phyloP scores from a whole-genome alignment of 2,797 vertebrate genomes.

The Manis pentadactyla region DNA sequence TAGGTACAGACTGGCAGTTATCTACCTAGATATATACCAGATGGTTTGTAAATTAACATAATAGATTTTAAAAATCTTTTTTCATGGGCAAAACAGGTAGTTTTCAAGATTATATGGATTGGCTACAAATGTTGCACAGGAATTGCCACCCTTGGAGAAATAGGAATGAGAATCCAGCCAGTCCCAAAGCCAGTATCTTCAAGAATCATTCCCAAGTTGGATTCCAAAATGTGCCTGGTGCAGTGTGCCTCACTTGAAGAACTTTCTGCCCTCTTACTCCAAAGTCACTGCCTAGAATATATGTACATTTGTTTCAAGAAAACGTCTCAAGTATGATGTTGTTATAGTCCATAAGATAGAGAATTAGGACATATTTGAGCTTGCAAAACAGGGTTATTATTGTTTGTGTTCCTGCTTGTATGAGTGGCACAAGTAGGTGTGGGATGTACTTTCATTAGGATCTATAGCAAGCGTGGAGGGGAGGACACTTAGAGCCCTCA shows the following conservation, averaged over 20 bases:
- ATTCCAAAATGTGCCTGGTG: background rate
- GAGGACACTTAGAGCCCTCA: background rate
- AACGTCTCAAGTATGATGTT: background rate
- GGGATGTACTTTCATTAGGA: background rate
- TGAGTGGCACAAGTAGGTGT: background rate
- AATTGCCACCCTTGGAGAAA: background rate
- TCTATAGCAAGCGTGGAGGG: background rate
- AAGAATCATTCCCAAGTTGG: background rate
- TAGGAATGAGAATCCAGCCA: background rate
- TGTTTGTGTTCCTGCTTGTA: background rate
- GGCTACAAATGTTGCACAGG: background rate
- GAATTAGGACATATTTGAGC: background rate
- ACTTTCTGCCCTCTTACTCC: background rate
- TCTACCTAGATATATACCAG: background rate
- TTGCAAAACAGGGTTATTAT: background rate
- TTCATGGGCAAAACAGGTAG: background rate
- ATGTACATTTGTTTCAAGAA: background rate
- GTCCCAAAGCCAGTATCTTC: background rate
- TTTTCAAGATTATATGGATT: background rate
- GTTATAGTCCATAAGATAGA: background rate
- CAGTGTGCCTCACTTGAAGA: fast-evolving
- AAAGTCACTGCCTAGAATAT: background rate
- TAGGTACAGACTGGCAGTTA: background rate
- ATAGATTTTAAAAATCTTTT: background rate
- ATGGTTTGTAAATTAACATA: conserved; percentile 8